Conservation (phyloP, 2,888 invertebrate genomes). For the Bugula neritina region DNA sequence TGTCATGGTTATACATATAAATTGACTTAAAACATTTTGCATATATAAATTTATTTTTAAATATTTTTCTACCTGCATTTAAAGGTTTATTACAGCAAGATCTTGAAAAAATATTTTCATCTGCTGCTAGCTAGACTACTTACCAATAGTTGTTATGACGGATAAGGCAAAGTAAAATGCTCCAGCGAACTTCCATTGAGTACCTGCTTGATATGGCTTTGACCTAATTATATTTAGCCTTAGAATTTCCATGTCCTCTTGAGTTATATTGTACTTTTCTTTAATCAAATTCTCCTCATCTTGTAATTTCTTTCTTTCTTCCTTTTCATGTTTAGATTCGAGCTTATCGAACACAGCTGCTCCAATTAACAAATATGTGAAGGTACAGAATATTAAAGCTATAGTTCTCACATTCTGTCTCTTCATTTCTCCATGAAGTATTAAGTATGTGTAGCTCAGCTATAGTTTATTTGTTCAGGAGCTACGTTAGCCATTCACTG, state of each 20-base stretch:
- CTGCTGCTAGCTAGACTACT: too few relatives aligned
- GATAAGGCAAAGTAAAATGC: conserved; percentile 98
- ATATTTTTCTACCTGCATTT: too few relatives aligned
- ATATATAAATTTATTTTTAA: too few relatives aligned
- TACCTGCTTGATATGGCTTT: conserved; percentile 95
- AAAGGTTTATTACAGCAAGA: too few relatives aligned
- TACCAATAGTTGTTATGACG: conserved; percentile 95
- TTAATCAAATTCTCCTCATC: conserved; percentile 36
- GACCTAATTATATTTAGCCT: conserved; percentile 90
- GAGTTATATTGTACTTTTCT: conserved; percentile 84
- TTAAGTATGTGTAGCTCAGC: too few relatives aligned
- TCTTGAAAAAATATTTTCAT: too few relatives aligned
- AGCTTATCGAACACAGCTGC: conserved; percentile 97
- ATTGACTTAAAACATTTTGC: too few relatives aligned
- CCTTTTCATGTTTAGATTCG: conserved; percentile 89
- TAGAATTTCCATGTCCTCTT: conserved; percentile 80
- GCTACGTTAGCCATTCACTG: too few relatives aligned
- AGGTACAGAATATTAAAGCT: conserved; percentile 94
- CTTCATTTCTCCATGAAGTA: conserved; percentile 71
- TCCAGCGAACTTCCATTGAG: conserved; percentile 99
- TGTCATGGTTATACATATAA: too few relatives aligned
- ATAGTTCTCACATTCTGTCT: conserved; percentile 96
- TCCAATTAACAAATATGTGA: conserved; percentile 96
- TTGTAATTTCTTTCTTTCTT: conserved; percentile 70
- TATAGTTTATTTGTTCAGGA: too few relatives aligned